phyloP scores from a whole-genome alignment of 2,797 vertebrate genomes.

The Okamejei kenojei region DNA sequence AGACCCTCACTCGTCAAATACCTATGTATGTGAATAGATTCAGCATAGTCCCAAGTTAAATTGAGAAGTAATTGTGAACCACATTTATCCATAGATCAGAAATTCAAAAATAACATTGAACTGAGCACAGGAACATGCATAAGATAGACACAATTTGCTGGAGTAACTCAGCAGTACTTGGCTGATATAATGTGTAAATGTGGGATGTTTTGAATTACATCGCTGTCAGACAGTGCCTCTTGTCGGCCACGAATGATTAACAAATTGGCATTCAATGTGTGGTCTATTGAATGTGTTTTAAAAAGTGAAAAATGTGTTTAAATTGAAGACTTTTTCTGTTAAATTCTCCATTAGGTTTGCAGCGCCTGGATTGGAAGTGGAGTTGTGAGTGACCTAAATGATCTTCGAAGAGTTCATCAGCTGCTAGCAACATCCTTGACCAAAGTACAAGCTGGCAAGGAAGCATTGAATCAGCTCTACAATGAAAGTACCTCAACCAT shows the following conservation, averaged over 20 bases:
- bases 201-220: not conserved
- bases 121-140: not conserved
- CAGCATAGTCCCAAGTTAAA: not conserved
- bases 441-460: constrained; percentile 70
- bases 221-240: not conserved
- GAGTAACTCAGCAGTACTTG: too few relatives aligned
- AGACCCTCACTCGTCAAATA: too few relatives aligned
- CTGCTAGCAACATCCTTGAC: constrained; percentile 76
- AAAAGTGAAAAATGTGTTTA: not conserved
- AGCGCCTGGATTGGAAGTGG: constrained; percentile 87
- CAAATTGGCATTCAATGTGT: not conserved
- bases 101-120: not conserved
- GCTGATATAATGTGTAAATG: not conserved
- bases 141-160: too few relatives aligned
- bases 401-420: constrained; percentile 81
- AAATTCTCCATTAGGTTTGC: constrained; percentile 66
- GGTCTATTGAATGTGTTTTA: not conserved
- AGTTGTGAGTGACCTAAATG: constrained; percentile 79
- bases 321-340: not conserved
- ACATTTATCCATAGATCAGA: not conserved
- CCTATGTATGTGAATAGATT: not conserved
- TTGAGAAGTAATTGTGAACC: not conserved
- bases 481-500: constrained; percentile 82
- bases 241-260: not conserved
- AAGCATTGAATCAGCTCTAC: constrained; percentile 65